These are phyloP conservation scores for Pogonocichla stellata DNA, from an alignment of 2,113 vertebrate species.

Conservation along the genomic window DNA sequence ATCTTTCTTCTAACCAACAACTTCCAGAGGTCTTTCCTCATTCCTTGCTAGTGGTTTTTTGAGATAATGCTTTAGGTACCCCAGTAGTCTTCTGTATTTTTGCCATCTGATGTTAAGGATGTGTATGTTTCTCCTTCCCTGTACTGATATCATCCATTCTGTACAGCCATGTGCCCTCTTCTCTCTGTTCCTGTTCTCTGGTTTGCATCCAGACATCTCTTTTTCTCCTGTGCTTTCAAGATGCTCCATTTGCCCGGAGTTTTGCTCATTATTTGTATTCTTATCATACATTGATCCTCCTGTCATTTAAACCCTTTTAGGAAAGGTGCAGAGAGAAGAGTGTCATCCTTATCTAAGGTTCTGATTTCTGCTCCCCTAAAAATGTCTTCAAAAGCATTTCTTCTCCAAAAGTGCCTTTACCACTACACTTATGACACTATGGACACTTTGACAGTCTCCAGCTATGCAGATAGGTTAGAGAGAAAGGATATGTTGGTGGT, in stretches of 20 bases:
- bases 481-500: background rate
- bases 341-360: background rate
- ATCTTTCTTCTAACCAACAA: background rate
- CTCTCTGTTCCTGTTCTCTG: background rate
- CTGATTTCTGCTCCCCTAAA: background rate
- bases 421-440: fast-evolving
- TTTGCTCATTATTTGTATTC: background rate
- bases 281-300: background rate
- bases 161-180: background rate
- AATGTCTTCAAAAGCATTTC: background rate
- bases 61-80: background rate
- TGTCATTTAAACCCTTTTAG: background rate
- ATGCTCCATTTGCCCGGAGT: background rate
- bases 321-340: background rate
- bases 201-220: background rate
- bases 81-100: background rate
- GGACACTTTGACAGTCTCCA: background rate
- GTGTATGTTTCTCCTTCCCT: background rate
- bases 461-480: background rate
- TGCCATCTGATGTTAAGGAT: background rate
- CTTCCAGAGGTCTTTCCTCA: background rate
- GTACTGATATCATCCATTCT: background rate
- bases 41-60: background rate
- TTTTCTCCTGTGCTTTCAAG: background rate
- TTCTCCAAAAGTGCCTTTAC: background rate